Evolutionary conservation across 2,113 vertebrate species (phyloP).

Genomic region (Pelobates fuscus): DNA sequence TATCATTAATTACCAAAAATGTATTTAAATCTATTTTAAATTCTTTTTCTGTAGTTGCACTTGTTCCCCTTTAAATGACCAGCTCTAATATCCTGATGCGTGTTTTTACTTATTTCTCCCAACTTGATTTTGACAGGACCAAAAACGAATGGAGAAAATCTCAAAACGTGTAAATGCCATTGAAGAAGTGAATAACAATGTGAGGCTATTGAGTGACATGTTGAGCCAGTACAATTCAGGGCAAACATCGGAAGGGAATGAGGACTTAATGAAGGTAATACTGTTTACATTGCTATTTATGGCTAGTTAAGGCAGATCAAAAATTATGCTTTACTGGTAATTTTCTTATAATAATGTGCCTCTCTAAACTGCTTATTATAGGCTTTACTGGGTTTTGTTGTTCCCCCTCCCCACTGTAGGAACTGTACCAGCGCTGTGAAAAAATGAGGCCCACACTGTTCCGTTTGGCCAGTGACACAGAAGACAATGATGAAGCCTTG

Average conservation of each 20-base stretch:
- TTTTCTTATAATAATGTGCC: too few species aligned
- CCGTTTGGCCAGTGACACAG: slow-evolving; percentile 92
- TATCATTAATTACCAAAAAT: too few species aligned
- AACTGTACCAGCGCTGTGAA: slow-evolving; percentile 94
- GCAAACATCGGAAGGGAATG: slow-evolving; percentile 75
- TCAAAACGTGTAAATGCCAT: slow-evolving; percentile 94
- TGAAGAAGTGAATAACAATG: slow-evolving; percentile 93
- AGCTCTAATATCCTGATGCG: too few species aligned
- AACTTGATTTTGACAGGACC: slow-evolving; percentile 86
- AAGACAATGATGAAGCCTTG: slow-evolving; percentile 95
- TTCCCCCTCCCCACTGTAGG: slow-evolving; percentile 63
- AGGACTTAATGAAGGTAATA: slow-evolving; percentile 91
- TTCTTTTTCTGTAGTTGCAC: too few species aligned
- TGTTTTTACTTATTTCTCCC: too few species aligned
- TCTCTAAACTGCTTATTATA: too few species aligned
- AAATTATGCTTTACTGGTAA: too few species aligned
- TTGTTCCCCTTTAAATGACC: too few species aligned
- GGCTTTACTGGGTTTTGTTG: too few species aligned
- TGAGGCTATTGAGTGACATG: slow-evolving; percentile 90
- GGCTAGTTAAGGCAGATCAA: background rate
- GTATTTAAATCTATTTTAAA: too few species aligned
- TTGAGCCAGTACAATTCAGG: slow-evolving; percentile 83
- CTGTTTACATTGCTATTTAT: too few species aligned
- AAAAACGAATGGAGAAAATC: slow-evolving; percentile 95
- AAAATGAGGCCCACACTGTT: slow-evolving; percentile 96